Base-by-base conservation (phyloP, 2,113 vertebrate species). In the Urocitellus parryii region DNA sequence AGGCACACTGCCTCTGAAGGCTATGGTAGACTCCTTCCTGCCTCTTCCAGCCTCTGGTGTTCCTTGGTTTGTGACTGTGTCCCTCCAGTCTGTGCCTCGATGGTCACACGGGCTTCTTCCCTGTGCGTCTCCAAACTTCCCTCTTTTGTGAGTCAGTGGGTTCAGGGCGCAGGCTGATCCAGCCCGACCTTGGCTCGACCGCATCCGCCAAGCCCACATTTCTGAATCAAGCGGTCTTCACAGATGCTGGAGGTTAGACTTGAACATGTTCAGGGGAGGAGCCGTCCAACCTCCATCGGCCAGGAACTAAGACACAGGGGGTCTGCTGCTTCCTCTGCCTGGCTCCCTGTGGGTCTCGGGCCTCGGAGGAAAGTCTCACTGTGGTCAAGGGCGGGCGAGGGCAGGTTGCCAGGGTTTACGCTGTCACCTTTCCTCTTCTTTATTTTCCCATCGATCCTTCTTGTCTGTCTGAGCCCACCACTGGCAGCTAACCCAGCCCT, bases 401-500 rank as follows among this genome's bases (percentile, higher is more conserved):
- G 1, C 1, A 0, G 0, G 27, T 10, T 22, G 10, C 4, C 22
- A 16, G 14, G 34, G 3, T 27, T 72, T 10, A 20, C 63, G 12
- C 39, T 20, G 8, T 48, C 29, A 4, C 58, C 77, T 20, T 45
- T 8, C 20, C 8, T 37, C 79, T 48, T 67, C 61, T 17, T 39
- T 37, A 63, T 65, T 48, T 37, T 84, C 32, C 56, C 42, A 18
- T 53, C 27, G 29, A 1, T 63, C 48, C 63, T 79, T 24, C 27
- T 53, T 37, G 42, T 81, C 16, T 53, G 4, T 51, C 42, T 39
- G 63, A 32, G 32, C 84, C 48, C 48, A 16, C 37, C 48, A 18
- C 8, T 5, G 32, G 37, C 0, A 5, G 61, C 32, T n/a, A 32
- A 13, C 37, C 29, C 56, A 32, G 61, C 5, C 5, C 4, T 2